phyloP scores from a whole-genome alignment of 1,140 invertebrate species.

The Cydia strobilella region DNA sequence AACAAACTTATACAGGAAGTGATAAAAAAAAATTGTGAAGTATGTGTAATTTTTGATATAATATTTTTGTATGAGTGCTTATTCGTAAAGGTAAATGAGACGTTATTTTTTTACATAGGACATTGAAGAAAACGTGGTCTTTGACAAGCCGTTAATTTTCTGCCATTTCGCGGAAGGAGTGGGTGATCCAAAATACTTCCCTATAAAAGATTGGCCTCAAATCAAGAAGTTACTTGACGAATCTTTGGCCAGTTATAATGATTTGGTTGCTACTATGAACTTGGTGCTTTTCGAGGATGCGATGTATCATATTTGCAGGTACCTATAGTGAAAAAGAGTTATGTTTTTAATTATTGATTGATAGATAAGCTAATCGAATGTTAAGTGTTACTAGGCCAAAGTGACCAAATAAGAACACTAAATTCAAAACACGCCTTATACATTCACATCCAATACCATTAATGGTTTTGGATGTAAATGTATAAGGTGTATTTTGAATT shows the following conservation, averaged over 20 bases:
- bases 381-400: too few relatives aligned
- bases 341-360: too few relatives aligned
- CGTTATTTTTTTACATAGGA: conserved; percentile 49
- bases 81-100: too few relatives aligned
- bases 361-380: too few relatives aligned
- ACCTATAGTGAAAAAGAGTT: neutral
- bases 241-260: conserved; percentile 92
- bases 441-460: too few relatives aligned
- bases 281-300: conserved; percentile 98
- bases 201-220: conserved; percentile 86
- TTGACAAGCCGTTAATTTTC: conserved; percentile 88
- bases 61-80: too few relatives aligned
- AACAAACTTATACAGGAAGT: conserved; percentile 87
- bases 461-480: too few relatives aligned
- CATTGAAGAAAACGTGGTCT: conserved; percentile 68
- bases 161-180: conserved; percentile 96
- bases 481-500: too few relatives aligned
- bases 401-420: too few relatives aligned
- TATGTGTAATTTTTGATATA: conserved; percentile 55
- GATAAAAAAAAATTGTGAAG: conserved; percentile 92
- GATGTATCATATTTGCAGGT: conserved; percentile 92
- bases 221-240: conserved; percentile 90
- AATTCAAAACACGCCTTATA: too few relatives aligned
- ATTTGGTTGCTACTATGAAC: conserved; percentile 94
- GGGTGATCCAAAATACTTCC: conserved; percentile 95